Percentiles rank a stretch among this genome's conserved stretches.
These are phyloP conservation scores for Agrypnus murinus DNA, from an alignment of 2,888 invertebrate genomes.

Conservation along the genomic window DNA sequence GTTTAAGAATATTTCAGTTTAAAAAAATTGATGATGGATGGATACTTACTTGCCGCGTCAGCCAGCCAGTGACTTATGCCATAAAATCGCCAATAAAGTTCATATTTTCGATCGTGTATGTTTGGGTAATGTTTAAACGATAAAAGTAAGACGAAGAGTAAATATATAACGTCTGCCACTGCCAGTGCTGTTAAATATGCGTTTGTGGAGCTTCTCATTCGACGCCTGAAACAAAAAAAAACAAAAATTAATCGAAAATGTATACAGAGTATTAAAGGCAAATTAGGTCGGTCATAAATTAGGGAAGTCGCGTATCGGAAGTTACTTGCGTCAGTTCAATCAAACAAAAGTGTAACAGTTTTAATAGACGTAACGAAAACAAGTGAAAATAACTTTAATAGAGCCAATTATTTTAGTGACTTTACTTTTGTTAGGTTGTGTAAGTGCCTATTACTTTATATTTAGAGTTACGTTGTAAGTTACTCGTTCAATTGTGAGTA, in stretches of 20 bases:
- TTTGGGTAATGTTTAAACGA: conserved; percentile 77
- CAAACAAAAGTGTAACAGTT: too few relatives aligned
- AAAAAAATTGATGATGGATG: background rate
- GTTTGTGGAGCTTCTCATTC: conserved; percentile 85
- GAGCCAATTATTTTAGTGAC: too few relatives aligned
- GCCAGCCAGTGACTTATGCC: conserved; percentile 78
- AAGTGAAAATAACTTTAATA: too few relatives aligned
- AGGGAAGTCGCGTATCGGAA: too few relatives aligned
- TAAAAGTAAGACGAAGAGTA: conserved; percentile 78
- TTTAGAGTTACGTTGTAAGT: too few relatives aligned
- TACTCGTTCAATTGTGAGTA: too few relatives aligned
- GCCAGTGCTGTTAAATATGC: conserved; percentile 83
- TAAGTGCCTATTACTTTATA: too few relatives aligned
- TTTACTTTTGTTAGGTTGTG: too few relatives aligned
- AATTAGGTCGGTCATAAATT: too few relatives aligned
- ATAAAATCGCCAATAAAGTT: conserved; percentile 76
- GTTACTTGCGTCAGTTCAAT: too few relatives aligned
- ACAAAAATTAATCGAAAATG: conserved; percentile 21
- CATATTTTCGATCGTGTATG: conserved; percentile 72
- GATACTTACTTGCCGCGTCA: conserved; percentile 78
- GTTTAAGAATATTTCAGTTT: background rate
- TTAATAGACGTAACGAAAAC: too few relatives aligned
- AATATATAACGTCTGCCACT: conserved; percentile 81
- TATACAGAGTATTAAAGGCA: too few relatives aligned
- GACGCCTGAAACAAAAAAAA: conserved; percentile 69